Evolutionary conservation across 2,113 vertebrate species (phyloP).

Genomic region (Aegithalos caudatus): DNA sequence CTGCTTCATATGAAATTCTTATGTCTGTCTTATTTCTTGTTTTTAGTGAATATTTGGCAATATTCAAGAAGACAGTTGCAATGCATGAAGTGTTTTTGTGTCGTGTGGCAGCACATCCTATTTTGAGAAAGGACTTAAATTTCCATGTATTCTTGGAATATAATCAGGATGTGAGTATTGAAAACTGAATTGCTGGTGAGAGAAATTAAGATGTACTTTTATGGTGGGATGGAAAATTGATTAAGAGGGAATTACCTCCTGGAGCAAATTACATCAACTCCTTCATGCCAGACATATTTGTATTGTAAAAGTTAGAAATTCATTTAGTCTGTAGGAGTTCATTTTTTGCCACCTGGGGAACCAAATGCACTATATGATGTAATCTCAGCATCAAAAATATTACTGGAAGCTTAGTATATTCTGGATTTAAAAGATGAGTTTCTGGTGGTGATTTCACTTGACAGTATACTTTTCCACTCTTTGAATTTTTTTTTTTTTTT

Average conservation of each 20-base stretch:
- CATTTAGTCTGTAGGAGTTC: neutral
- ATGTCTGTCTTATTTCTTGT: slow-evolving; percentile 41
- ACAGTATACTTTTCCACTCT: neutral
- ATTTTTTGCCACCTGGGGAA: neutral
- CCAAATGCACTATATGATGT: neutral
- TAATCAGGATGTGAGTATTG: slow-evolving; percentile 95
- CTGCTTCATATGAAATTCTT: slow-evolving; percentile 10
- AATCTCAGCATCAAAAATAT: neutral
- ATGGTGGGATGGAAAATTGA: slow-evolving; percentile 12
- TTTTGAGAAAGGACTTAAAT: slow-evolving; percentile 97
- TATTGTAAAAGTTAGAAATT: neutral
- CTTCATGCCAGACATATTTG: slow-evolving; percentile 18
- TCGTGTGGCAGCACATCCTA: slow-evolving; percentile 94
- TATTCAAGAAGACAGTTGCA: slow-evolving; percentile 99
- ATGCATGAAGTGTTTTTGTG: slow-evolving; percentile 99
- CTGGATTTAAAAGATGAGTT: neutral
- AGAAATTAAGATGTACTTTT: slow-evolving; percentile 34
- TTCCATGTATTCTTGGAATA: slow-evolving; percentile 99
- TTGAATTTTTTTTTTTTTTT: neutral
- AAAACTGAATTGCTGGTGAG: neutral
- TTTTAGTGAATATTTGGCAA: slow-evolving; percentile 96
- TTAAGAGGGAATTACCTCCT: slow-evolving; percentile 44
- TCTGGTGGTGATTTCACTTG: neutral
- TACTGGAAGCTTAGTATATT: neutral
- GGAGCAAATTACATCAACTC: neutral